A percentile compares a stretch with the other conserved stretches of the same genome.
Conservation (phyloP, 2,113 vertebrate species). For the Cnemophilus loriae region DNA sequence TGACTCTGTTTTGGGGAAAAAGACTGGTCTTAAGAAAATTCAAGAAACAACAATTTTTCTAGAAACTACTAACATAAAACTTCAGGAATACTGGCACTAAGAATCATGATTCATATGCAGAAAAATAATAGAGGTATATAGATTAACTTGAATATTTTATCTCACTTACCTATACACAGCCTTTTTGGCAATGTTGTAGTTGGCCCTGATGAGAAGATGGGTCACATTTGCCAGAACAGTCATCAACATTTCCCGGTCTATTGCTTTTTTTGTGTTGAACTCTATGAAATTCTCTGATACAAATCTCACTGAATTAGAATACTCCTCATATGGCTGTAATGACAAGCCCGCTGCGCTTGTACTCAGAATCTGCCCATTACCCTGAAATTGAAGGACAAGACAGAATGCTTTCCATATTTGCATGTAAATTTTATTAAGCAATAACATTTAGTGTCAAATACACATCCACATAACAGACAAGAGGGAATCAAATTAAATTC, state of each 20-base stretch:
- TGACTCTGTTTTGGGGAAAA: not conserved
- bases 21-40: not conserved
- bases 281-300: slow-evolving; percentile 74
- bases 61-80: not conserved
- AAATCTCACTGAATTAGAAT: slow-evolving; percentile 69
- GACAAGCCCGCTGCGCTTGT: slow-evolving; percentile 72
- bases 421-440: not conserved
- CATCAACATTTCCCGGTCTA: slow-evolving; percentile 83
- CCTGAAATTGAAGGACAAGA: slow-evolving; percentile 68
- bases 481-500: not conserved
- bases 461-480: not conserved
- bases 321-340: slow-evolving; percentile 78
- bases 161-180: slow-evolving; percentile 76
- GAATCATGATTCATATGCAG: not conserved
- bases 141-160: not conserved
- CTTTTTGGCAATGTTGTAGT: slow-evolving; percentile 75
- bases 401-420: not conserved
- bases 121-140: not conserved
- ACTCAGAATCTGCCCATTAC: slow-evolving; percentile 76
- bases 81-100: not conserved
- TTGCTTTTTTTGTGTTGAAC: slow-evolving; percentile 58
- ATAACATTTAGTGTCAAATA: not conserved
- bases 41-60: not conserved
- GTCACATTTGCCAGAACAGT: slow-evolving; percentile 81
- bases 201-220: slow-evolving; percentile 78